These are phyloP conservation scores for Scaptomyza pallida DNA, from an alignment of 1,140 invertebrate species.

Conservation along the genomic window DNA sequence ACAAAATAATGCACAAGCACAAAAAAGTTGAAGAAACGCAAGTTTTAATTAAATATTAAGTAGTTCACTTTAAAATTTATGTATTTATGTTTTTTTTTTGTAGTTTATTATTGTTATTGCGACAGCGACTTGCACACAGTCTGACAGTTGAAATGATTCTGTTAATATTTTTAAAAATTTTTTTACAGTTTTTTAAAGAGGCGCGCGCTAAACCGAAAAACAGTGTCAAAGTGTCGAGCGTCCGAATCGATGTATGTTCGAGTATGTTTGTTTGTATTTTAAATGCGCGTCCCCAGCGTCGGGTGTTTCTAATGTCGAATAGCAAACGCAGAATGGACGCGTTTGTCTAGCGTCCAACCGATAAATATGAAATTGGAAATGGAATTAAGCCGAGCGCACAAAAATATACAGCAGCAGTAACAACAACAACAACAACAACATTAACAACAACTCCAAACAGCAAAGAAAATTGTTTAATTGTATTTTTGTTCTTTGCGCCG, in stretches of 20 bases:
- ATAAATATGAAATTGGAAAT: conserved; percentile 74
- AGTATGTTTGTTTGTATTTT: neutral
- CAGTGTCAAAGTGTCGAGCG: neutral
- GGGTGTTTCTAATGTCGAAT: conserved; percentile 26
- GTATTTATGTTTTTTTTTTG: conserved; percentile 9
- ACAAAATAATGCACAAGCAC: neutral
- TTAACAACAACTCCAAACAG: conserved; percentile 23
- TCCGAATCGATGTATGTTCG: neutral
- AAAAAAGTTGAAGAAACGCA: conserved; percentile 10
- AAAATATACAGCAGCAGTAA: conserved; percentile 9
- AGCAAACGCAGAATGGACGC: conserved; percentile 65
- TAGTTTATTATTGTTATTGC: neutral
- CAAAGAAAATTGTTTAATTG: conserved; percentile 80
- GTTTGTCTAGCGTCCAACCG: conserved; percentile 58
- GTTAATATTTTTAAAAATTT: conserved; percentile 22
- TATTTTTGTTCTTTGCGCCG: conserved; percentile 26
- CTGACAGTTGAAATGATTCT: conserved; percentile 64
- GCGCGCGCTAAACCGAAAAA: conserved; percentile 28
- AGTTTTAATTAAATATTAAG: conserved; percentile 25
- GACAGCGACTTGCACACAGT: conserved; percentile 32
- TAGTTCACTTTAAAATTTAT: conserved; percentile 4
- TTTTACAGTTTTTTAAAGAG: conserved; percentile 26
- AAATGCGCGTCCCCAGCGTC: conserved; percentile 5
- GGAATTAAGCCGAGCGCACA: conserved; percentile 50
- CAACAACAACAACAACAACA: conserved; percentile 15